These are phyloP conservation scores for Acanthisitta chloris DNA, from an alignment of 2,113 vertebrate species.

Conservation along the genomic window DNA sequence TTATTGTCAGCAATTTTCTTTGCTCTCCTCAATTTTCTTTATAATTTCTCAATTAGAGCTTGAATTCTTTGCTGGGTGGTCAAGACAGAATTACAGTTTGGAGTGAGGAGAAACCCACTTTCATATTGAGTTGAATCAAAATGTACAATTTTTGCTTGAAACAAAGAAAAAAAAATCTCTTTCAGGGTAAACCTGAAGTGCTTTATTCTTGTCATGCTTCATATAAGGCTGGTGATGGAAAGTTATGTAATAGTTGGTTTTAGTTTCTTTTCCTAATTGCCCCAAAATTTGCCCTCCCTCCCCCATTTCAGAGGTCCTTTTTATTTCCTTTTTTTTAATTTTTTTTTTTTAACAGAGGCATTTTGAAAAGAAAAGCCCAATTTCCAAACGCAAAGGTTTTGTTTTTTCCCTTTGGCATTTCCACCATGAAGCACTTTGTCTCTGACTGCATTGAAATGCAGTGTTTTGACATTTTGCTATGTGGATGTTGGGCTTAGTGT, in stretches of 20 bases:
- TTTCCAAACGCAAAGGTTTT: background rate
- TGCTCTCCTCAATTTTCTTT: background rate
- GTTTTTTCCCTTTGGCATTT: conserved; percentile 10
- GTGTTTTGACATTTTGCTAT: conserved; percentile 17
- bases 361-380: background rate
- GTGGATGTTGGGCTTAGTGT: background rate
- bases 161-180: background rate
- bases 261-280: fast-evolving
- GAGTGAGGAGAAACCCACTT: fast-evolving
- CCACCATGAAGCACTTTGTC: background rate
- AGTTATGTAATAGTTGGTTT: background rate
- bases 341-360: background rate
- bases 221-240: background rate
- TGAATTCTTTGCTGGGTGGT: background rate
- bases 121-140: background rate
- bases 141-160: background rate
- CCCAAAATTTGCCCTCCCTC: fast-evolving
- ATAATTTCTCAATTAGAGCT: background rate
- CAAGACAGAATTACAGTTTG: background rate
- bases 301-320: background rate
- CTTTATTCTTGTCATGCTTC: background rate
- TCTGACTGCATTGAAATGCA: background rate
- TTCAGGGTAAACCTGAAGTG: background rate
- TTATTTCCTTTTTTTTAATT: fast-evolving
- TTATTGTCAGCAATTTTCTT: background rate